Evolutionary conservation across 2,797 vertebrate species (phyloP), one percentile per base, ranked within the genome.

Genomic region (Gymnothorax reevesii): DNA sequence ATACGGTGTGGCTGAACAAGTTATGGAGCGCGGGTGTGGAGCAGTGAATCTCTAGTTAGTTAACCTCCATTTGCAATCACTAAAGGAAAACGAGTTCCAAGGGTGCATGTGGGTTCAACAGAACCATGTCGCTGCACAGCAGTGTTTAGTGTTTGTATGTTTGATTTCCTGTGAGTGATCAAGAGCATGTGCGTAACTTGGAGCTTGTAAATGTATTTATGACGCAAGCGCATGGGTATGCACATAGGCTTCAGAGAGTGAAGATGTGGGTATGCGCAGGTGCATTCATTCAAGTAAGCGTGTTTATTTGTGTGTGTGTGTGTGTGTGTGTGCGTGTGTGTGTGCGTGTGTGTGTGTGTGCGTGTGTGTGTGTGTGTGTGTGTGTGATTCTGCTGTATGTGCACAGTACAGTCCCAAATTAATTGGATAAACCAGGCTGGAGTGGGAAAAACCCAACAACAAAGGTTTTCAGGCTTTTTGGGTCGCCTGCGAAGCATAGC

Each of bases 111-210:
- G 15, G 79, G 42, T 49, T 82, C 79, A 1, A 3, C 12, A 13
- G 89, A 91, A 91, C 92, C 90, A 91, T 89, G 84, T 57, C 17
- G 22, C 52, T 10, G 42, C n/a, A 71, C 60, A 33, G 25, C 17
- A 60, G 8, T n/a, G 25, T 8, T 57, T 22, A 10, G 71, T 33
- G 55, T 20, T 42, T 84, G 62, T 10, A 3, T 84, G 27, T 54
- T 59, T 9, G 12, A 42, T 42, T 42, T 42, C 33, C 33, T 42
- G 33, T 42, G 33, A 42, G 33, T 42, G 33, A 42, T 2, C 33
- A 42, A 42, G 33, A 42, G 33, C 33, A 42, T 42, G 33, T 42
- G 33, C 33, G 2, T 42, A 42, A 42, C 33, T 42, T 42, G 33
- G 33, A 42, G 33, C 1, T 1, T 42, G 33, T 42, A 1, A 1